These are phyloP conservation scores for Torymus texanus DNA, from an alignment of 2,888 invertebrate species.

Conservation along the genomic window DNA sequence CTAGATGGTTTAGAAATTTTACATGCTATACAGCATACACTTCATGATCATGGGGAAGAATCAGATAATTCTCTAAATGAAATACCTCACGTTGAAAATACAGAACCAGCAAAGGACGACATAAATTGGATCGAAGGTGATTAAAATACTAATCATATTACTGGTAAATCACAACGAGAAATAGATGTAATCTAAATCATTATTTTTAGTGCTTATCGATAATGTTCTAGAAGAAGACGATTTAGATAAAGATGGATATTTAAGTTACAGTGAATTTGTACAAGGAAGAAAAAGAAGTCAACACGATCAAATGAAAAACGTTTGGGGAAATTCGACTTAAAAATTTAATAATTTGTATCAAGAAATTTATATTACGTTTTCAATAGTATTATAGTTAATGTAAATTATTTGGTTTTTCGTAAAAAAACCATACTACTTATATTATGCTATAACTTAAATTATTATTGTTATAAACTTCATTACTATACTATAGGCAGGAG, in stretches of 20 bases:
- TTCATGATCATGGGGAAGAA: slow-evolving; percentile 78
- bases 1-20: slow-evolving; percentile 93
- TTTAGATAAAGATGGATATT: slow-evolving; percentile 87
- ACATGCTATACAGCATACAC: slow-evolving; percentile 87
- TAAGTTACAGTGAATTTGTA: slow-evolving; percentile 89
- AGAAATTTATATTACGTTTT: too few species aligned
- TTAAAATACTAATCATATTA: background rate
- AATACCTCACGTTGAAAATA: slow-evolving; percentile 41
- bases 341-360: too few species aligned
- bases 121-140: slow-evolving; percentile 67
- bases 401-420: too few species aligned
- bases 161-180: background rate
- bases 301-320: slow-evolving; percentile 34
- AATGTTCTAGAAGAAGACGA: slow-evolving; percentile 90
- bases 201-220: slow-evolving; percentile 86
- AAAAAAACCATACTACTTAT: too few species aligned
- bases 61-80: slow-evolving; percentile 59
- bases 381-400: too few species aligned
- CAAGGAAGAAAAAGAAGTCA: slow-evolving; percentile 67
- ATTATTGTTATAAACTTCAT: too few species aligned
- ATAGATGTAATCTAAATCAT: slow-evolving; percentile 8
- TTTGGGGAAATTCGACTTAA: slow-evolving; percentile 9
- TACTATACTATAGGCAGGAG: too few species aligned
- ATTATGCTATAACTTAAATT: too few species aligned
- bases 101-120: slow-evolving; percentile 54